These are phyloP conservation scores for Procavia capensis DNA, from an alignment of 2,113 vertebrate species.

Conservation along the genomic window DNA sequence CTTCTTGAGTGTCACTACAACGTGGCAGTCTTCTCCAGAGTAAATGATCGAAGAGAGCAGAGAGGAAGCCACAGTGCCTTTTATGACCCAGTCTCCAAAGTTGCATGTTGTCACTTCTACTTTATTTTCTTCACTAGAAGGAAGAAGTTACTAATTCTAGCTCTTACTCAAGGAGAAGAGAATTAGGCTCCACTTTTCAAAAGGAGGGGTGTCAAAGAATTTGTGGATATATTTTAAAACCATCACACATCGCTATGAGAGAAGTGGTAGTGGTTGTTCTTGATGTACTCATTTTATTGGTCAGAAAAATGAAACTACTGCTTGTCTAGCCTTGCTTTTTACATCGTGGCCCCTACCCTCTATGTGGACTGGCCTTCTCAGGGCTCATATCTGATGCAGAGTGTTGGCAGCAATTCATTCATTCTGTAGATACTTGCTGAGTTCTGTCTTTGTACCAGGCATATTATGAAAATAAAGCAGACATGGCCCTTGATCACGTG, in stretches of 20 bases:
- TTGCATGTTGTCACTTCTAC: neutral
- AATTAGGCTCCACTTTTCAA: too few species aligned
- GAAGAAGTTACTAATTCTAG: neutral
- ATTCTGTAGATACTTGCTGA: neutral
- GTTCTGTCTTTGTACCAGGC: neutral
- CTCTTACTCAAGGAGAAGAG: too few species aligned
- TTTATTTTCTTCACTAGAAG: conserved; percentile 19
- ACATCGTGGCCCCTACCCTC: neutral
- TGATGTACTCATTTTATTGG: neutral
- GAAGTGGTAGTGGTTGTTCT: neutral
- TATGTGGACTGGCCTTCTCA: neutral
- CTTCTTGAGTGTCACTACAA: neutral
- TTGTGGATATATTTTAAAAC: conserved; percentile 32
- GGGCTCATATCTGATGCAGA: neutral
- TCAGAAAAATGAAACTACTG: conserved; percentile 16
- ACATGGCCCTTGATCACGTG: neutral
- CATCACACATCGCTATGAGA: neutral
- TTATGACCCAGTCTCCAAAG: neutral
- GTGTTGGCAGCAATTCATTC: neutral
- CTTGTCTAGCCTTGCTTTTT: neutral
- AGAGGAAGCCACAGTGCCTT: too few species aligned
- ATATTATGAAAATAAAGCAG: conserved; percentile 6
- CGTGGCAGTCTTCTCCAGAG: neutral
- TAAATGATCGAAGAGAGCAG: neutral
- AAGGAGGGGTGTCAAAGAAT: neutral